Base-by-base conservation (phyloP, 2,888 invertebrate species). In the Callyntrura sp. region DNA sequence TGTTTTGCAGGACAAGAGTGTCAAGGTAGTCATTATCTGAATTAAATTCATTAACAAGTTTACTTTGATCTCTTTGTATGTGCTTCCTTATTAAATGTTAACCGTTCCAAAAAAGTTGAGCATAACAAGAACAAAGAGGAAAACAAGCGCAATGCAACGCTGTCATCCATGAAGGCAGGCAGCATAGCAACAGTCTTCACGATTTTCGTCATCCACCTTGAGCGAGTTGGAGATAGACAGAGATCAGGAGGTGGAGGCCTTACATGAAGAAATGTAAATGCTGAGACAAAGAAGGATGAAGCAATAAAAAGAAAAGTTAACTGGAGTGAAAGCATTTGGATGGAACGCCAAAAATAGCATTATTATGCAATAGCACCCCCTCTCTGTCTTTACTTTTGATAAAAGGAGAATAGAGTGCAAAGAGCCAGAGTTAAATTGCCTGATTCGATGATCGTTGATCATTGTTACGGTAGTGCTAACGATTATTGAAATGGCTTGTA, bases 11-110 rank as follows among this genome's bases (percentile, higher is more conserved):
- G 14, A 17, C 28, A 84, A 76, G 76, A 89, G 79, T 89, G 89
- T 85, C 89, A 89, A 89, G 89, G 89, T 89, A 43, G 78, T 78
- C 79, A 79, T 85, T 84, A 81, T 17, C 78, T 35, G 35, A 79
- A 25, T 57, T 43, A 79, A 79, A 57, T 79, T 79, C 78, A 78
- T 78, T 78, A 57, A 8, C 28, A 60, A 79, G 57, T 60, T 79
- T 60, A 57, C 35, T 60, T 43, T 60, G 35, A 60, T 79, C 25
- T 43, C 43, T 60, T 51, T 35, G 35, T 70, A 14, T 20, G 51
- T 57, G 60, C 12, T 79, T 35, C 3, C 57, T 79, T 55, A 0
- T n/a, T 43, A 14, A 79, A 60, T 60, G 35, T 79, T 60, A 79
- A 79, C 79, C 79, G 55, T 55, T 55, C 14, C 51, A 20, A 43